A percentile compares a stretch with the other conserved stretches of the same genome.
These are phyloP conservation scores for Chloroceryle amazona DNA, from an alignment of 2,797 vertebrate genomes.

Conservation along the genomic window DNA sequence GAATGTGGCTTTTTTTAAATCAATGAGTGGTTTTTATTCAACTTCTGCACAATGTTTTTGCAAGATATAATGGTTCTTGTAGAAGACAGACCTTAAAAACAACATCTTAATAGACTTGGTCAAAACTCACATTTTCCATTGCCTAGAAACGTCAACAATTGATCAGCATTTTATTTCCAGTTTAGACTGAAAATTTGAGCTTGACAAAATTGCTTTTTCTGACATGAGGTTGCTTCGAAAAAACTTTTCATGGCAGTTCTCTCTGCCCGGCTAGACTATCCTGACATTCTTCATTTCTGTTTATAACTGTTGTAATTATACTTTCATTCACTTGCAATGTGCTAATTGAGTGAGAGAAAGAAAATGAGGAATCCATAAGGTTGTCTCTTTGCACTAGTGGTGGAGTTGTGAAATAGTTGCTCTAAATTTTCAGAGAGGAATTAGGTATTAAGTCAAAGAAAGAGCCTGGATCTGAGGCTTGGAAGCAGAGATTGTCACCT, in stretches of 20 bases:
- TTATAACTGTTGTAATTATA: background rate
- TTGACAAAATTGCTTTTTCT: background rate
- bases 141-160: background rate
- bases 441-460: background rate
- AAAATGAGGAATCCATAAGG: background rate
- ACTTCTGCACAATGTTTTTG: background rate
- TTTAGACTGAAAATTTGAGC: background rate
- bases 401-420: background rate
- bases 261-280: background rate
- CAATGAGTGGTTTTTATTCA: conserved; percentile 32
- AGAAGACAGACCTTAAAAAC: background rate
- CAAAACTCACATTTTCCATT: background rate
- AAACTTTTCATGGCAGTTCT: background rate
- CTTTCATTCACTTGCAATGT: background rate
- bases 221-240: background rate
- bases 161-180: background rate
- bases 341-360: background rate
- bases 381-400: background rate
- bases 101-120: background rate
- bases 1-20: conserved; percentile 27
- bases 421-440: background rate
- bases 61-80: background rate
- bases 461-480: background rate
- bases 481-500: background rate
- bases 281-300: background rate